Evolutionary conservation across 2,797 vertebrate genomes (phyloP).

Genomic region (Choloepus didactylus): DNA sequence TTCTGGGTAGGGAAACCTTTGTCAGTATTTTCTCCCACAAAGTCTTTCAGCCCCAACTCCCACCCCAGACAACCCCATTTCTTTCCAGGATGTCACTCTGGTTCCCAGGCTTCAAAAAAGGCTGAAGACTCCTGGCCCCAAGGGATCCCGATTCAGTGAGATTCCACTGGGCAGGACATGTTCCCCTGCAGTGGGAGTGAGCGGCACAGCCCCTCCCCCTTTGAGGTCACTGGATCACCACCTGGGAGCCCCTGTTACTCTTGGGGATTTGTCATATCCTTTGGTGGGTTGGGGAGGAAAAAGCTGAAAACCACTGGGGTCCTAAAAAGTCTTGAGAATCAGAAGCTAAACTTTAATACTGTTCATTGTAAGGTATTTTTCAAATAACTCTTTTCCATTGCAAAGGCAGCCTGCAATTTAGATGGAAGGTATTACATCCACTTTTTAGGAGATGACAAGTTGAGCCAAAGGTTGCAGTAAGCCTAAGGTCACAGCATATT

Average conservation of each 20-base stretch:
- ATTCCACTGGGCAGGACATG: background rate
- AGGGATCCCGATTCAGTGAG: background rate
- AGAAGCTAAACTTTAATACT: background rate
- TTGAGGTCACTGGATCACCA: background rate
- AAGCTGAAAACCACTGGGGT: background rate
- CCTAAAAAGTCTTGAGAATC: background rate
- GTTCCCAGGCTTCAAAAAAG: background rate
- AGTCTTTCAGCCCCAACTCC: background rate
- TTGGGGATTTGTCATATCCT: background rate
- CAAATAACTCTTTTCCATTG: background rate
- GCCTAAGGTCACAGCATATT: conserved; percentile 25
- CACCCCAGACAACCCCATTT: background rate
- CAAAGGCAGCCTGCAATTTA: conserved; percentile 7
- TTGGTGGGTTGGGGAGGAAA: background rate
- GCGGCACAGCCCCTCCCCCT: background rate
- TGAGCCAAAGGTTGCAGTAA: background rate
- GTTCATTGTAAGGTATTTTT: background rate
- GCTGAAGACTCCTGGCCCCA: background rate
- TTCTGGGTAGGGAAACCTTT: background rate
- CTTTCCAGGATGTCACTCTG: background rate
- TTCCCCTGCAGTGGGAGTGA: background rate
- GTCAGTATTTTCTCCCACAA: background rate
- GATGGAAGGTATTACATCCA: background rate
- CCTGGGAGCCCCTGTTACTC: background rate
- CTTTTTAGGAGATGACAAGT: background rate